Base-by-base conservation (phyloP, 2,888 invertebrate species). In the Caprella mutica region DNA sequence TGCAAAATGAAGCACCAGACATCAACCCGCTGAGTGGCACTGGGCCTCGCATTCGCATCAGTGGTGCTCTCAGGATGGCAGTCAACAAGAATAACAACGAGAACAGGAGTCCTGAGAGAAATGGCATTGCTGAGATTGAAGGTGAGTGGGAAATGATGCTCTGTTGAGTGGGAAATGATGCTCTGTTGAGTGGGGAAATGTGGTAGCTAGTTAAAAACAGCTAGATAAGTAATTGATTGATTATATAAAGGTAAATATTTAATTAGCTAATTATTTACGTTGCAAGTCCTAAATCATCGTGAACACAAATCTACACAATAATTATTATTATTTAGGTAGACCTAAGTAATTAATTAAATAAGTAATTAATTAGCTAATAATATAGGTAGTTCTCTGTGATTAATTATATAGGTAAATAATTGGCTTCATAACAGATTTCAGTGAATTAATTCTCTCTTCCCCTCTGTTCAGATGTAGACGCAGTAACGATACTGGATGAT, bases 11-110 rank as follows among this genome's bases (percentile, higher is more conserved):
- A 12, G 35, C 35, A 2, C 42, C 60, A 6, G 52, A 54, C 29
- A 52, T 58, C 29, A 46, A 30, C 4, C 30, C 19, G 3, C 26
- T 40, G 1, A 21, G 27, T 9, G 29, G 51, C 2, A 17, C 56
- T 14, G 44, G 51, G 24, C 55, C 53, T 23, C 60, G 58, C 29
- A 64, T 64, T 35, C 48, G 48, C 17, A 33, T 64, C 33, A 64
- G 55, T 24, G 58, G 60, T 30, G 57, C 64, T 19, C 33, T 55
- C 17, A 17, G 19, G 9, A 5, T 30, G 8, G 17, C 27, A 14
- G 27, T 8, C 26, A 44, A 48, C n/a, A 29, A 23, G 1, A 26
- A 43, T 43, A 26, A 12, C 43, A 14, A 17, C 2, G 26, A 21
- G 5, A 27, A 2, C n/a, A 44, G 26, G 6, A 44, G 1, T 26